Evolutionary conservation across 2,888 invertebrate genomes (phyloP), one percentile per base, ranked within the genome.

Genomic region (Brachyptera risi): DNA sequence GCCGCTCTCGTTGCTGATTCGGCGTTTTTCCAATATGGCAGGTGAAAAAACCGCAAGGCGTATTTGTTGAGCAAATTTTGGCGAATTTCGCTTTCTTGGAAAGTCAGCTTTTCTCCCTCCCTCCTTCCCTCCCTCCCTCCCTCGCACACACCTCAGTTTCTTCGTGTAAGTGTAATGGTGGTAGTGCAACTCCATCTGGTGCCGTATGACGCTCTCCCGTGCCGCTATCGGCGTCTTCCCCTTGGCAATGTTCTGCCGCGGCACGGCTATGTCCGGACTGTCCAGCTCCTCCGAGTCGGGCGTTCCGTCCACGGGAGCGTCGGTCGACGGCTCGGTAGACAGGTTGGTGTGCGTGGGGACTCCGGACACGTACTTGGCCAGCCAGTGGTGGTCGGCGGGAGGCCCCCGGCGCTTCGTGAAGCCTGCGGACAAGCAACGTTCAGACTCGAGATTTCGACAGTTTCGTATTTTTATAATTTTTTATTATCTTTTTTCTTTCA

Each of bases 51-150:
- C n/a, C n/a, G n/a, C n/a, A n/a, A n/a, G n/a, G n/a, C n/a, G n/a
- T n/a, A n/a, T n/a, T n/a, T n/a, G n/a, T n/a, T n/a, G n/a, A n/a
- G n/a, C n/a, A n/a, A n/a, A n/a, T n/a, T n/a, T n/a, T n/a, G n/a
- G n/a, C n/a, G n/a, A n/a, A n/a, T n/a, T n/a, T n/a, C n/a, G 82
- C 13, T 13, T 15, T 19, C 84, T 84, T 1, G 95, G 89, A 9
- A 86, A 81, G 75, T 94, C 92, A 79, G 99, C 99, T 0, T 99
- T 96, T 79, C 99, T 99, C 95, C 96, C 99, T 0, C 98, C 24
- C 2, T 24, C 47, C 7, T 11, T 7, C 7, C 74, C 92, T 86
- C n/a, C n/a, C n/a, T n/a, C n/a, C n/a, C n/a, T n/a, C n/a, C n/a
- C n/a, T n/a, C n/a, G 3, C 38, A 51, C 72, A 68, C 70, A 83